These are phyloP conservation scores for Willisornis vidua DNA, from an alignment of 2,113 vertebrate genomes.

Conservation along the genomic window DNA sequence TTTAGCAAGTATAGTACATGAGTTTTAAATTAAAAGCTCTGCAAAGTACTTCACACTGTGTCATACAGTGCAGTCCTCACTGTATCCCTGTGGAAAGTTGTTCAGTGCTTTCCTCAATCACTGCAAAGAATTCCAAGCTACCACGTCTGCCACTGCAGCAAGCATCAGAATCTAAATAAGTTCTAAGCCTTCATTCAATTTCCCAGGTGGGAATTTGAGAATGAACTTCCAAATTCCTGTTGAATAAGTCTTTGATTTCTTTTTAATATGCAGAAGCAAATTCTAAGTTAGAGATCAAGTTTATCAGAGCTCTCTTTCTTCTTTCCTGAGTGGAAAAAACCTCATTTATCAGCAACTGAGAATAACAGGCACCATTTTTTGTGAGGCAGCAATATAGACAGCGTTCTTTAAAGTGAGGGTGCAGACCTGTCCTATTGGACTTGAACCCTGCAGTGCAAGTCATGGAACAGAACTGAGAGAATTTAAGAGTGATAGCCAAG, in stretches of 20 bases:
- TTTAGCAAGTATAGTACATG: not conserved
- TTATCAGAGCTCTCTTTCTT: not conserved
- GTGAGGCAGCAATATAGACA: not conserved
- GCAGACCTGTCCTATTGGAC: not conserved
- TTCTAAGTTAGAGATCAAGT: not conserved
- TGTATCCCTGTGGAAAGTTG: not conserved
- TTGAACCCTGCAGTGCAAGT: not conserved
- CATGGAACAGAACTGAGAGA: not conserved
- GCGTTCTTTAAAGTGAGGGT: not conserved
- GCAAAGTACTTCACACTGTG: not conserved
- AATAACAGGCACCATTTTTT: not conserved
- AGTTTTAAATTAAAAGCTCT: not conserved
- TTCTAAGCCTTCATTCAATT: not conserved
- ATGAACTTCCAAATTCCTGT: not conserved
- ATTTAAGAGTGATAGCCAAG: not conserved
- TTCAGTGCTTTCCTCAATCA: not conserved
- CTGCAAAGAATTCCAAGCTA: not conserved
- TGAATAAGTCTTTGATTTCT: not conserved
- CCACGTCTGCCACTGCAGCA: not conserved
- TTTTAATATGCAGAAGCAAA: not conserved
- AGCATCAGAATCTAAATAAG: not conserved
- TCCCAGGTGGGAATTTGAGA: not conserved
- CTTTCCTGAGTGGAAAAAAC: not conserved
- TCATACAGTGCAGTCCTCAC: not conserved
- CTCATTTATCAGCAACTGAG: not conserved